Conservation (phyloP, 1,140 invertebrate species). For the Brachionus asplanchnoidis region DNA sequence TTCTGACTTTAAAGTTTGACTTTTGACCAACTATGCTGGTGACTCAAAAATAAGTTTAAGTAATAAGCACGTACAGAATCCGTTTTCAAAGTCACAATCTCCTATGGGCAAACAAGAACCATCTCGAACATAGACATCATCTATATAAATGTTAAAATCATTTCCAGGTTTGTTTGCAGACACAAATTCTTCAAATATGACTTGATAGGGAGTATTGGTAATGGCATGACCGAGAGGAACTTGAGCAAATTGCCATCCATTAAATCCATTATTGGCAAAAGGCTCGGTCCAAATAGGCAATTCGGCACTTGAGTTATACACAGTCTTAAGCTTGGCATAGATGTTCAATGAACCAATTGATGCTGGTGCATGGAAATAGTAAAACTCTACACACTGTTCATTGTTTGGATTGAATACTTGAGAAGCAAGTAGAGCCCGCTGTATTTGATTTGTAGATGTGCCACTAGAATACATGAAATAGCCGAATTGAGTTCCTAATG, state of each 20-base stretch:
- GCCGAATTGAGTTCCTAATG: background rate
- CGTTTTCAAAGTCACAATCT: slow-evolving; percentile 49
- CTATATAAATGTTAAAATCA: background rate
- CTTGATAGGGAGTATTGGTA: background rate
- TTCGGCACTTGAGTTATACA: background rate
- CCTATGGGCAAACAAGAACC: slow-evolving; percentile 39
- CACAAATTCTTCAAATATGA: slow-evolving; percentile 36
- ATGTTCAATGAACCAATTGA: slow-evolving; percentile 20
- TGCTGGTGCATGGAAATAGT: background rate
- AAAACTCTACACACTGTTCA: slow-evolving; percentile 41
- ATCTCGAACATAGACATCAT: slow-evolving; percentile 38
- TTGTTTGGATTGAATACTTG: background rate
- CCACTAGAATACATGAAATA: slow-evolving; percentile 9
- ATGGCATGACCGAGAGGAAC: background rate
- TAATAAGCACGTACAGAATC: slow-evolving; percentile 7
- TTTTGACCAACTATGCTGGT: too few species aligned
- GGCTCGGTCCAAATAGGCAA: slow-evolving; percentile 2
- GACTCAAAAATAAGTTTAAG: too few species aligned
- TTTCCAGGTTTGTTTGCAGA: background rate
- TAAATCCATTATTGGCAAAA: background rate
- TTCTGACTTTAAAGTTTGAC: too few species aligned
- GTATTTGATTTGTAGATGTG: slow-evolving; percentile 21
- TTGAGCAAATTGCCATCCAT: slow-evolving; percentile 32
- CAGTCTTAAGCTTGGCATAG: background rate
- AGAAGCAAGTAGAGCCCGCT: background rate